Percentiles rank a stretch among this genome's conserved stretches.
These are phyloP conservation scores for Euphydryas editha DNA, from an alignment of 2,888 invertebrate genomes.

Conservation along the genomic window DNA sequence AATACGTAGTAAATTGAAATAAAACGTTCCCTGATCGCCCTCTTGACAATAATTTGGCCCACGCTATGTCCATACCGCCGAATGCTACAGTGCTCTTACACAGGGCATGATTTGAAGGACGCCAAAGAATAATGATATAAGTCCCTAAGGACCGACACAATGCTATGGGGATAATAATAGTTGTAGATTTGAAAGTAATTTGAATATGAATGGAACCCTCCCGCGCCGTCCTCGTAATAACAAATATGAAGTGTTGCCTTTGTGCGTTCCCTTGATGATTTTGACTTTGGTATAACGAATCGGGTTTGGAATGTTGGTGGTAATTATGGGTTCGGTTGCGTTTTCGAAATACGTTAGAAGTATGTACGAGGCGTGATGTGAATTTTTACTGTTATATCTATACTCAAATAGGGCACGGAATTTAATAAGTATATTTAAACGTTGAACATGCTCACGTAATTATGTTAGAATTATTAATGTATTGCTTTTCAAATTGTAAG, in stretches of 20 bases:
- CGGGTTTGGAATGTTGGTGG: conserved; percentile 61
- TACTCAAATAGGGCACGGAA: background rate
- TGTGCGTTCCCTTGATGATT: conserved; percentile 72
- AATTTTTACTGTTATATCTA: conserved; percentile 20
- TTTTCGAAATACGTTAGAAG: conserved; percentile 42
- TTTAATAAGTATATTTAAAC: background rate
- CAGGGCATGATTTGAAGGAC: conserved; percentile 77
- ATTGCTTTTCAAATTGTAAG: too few species aligned
- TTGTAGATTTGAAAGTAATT: conserved; percentile 83
- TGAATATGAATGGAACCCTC: conserved; percentile 82
- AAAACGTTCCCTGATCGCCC: conserved; percentile 73
- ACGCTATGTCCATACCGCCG: conserved; percentile 63
- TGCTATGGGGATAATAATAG: conserved; percentile 79
- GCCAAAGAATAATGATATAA: conserved; percentile 75
- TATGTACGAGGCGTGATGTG: conserved; percentile 37
- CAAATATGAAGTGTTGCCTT: conserved; percentile 82
- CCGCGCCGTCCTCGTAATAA: conserved; percentile 78
- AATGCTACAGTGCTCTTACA: conserved; percentile 72
- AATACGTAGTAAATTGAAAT: conserved; percentile 77
- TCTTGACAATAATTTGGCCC: conserved; percentile 65
- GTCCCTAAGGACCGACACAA: conserved; percentile 79
- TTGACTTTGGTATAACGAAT: conserved; percentile 75
- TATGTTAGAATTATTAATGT: background rate
- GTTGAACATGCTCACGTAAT: background rate
- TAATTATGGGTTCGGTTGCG: conserved; percentile 67